Evolutionary conservation across 2,113 vertebrate species (phyloP).

Genomic region (Saimiri boliviensis): DNA sequence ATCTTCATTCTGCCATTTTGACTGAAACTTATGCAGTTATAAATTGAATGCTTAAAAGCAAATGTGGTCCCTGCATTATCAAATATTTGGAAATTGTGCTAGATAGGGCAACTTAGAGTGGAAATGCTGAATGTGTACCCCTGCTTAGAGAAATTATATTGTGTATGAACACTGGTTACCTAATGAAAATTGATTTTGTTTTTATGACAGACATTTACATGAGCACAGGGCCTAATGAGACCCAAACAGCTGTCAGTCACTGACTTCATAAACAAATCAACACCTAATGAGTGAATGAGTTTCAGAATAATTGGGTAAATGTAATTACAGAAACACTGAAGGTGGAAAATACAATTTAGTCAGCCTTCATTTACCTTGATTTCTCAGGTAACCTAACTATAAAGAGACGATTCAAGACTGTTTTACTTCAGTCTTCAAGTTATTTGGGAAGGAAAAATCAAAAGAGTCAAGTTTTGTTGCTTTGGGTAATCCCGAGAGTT

Average conservation of each 20-base stretch:
- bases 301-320: conserved; percentile 85
- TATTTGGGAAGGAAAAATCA: not conserved
- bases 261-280: conserved; percentile 89
- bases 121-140: conserved; percentile 73
- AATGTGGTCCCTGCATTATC: not conserved
- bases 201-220: conserved; percentile 87
- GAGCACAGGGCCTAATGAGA: conserved; percentile 86
- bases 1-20: conserved; percentile 57
- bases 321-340: conserved; percentile 84
- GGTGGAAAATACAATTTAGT: conserved; percentile 82
- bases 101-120: conserved; percentile 1
- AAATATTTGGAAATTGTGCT: conserved; percentile 46
- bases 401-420: conserved; percentile 66
- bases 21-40: conserved; percentile 40
- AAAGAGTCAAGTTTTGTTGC: conserved; percentile 62
- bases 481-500: conserved; percentile 61
- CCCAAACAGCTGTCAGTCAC: conserved; percentile 85
- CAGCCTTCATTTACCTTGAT: conserved; percentile 78
- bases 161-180: conserved; percentile 80
- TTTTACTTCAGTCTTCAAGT: conserved; percentile 71
- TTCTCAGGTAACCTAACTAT: conserved; percentile 73
- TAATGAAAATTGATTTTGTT: conserved; percentile 87
- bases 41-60: conserved; percentile 57
- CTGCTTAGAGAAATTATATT: conserved; percentile 78
- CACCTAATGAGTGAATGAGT: conserved; percentile 85